Evolutionary conservation across 2,888 invertebrate species (phyloP).

Genomic region (Ochropleura plecta): DNA sequence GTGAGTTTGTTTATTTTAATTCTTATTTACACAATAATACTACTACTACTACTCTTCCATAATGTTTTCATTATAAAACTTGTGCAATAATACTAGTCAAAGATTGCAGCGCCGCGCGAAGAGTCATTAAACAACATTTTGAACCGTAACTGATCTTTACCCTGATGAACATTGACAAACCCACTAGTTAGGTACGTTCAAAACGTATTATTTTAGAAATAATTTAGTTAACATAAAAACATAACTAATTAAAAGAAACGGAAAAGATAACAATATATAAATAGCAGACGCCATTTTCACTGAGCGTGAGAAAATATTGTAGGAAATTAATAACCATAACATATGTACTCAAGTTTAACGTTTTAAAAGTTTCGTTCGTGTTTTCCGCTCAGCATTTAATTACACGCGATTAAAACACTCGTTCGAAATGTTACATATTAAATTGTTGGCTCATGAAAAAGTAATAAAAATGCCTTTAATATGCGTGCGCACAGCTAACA

Average conservation of each 20-base stretch:
- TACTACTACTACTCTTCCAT: no score
- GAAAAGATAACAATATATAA: no score
- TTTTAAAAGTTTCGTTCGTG: constrained; percentile 19
- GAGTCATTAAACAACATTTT: no score
- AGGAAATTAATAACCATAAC: constrained; percentile 15
- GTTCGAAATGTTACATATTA: constrained; percentile 35
- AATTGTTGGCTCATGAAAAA: constrained; percentile 45
- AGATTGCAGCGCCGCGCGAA: not conserved
- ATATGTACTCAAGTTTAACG: not conserved
- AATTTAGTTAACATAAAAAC: not conserved
- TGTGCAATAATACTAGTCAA: not conserved
- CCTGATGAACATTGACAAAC: not conserved
- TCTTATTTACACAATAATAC: not conserved
- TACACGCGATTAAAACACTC: constrained; percentile 36
- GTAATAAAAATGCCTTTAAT: constrained; percentile 37
- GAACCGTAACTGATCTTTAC: not conserved
- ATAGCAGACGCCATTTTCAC: not conserved
- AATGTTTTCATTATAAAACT: not conserved
- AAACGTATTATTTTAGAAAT: constrained; percentile 5
- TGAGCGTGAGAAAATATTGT: constrained; percentile 8
- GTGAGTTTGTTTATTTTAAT: constrained; percentile 2
- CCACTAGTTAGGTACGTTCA: not conserved
- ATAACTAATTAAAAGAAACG: not conserved
- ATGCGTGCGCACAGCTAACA: constrained; percentile 41
- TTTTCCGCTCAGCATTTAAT: constrained; percentile 41